Evolutionary conservation across 2,113 vertebrate genomes (phyloP).

Genomic region (Coptodon rendalli): DNA sequence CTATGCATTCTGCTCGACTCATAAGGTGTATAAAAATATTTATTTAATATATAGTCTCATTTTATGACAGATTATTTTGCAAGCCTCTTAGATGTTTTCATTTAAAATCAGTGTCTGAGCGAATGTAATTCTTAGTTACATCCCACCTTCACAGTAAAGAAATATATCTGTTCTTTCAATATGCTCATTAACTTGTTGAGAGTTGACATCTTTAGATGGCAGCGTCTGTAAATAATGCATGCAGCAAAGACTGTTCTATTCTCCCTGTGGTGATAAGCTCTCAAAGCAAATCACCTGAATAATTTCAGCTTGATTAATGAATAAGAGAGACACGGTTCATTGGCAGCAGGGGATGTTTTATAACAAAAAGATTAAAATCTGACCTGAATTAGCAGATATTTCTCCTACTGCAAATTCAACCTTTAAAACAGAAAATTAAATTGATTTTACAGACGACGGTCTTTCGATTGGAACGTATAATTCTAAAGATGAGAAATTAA

Average conservation of each 20-base stretch:
- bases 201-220: neutral
- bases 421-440: neutral
- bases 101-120: neutral
- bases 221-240: neutral
- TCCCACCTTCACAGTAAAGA: neutral
- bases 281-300: slow-evolving; percentile 3
- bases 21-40: neutral
- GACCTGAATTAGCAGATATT: neutral
- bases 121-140: neutral
- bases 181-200: neutral
- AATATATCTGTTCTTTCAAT: neutral
- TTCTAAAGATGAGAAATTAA: neutral
- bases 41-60: neutral
- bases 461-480: neutral
- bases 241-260: neutral
- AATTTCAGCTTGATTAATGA: slow-evolving; percentile 10
- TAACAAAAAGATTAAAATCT: neutral
- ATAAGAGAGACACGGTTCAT: neutral
- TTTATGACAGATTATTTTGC: neutral
- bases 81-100: neutral
- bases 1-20: neutral
- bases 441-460: neutral
- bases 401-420: neutral
- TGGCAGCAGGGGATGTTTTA: neutral
- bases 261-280: neutral